Base-by-base conservation (phyloP, 2,113 vertebrate species). In the Takifugu flavidus region DNA sequence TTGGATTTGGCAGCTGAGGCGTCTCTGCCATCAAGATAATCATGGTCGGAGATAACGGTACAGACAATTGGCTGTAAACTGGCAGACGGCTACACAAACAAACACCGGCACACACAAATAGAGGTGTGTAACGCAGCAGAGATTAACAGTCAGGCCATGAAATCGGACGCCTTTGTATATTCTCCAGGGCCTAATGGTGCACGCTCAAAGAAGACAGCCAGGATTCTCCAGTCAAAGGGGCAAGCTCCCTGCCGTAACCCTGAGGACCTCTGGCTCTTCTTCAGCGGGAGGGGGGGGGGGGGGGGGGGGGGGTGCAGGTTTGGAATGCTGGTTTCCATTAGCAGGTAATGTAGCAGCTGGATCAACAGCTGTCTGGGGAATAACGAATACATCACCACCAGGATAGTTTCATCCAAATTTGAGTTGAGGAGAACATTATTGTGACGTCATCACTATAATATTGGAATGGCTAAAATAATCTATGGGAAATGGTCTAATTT, bases 91-190 rank as follows among this genome's bases (percentile, higher is more conserved):
- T 20, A 74, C 3, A 82, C 67, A 73, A 67, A 82, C 67, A 28
- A 72, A 56, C 49, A 64, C 49, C 6, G 6, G 34, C 61, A 56
- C 43, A 54, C 28, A 0, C 55, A 54, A 74, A 82, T 54, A 66
- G 77, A 71, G 56, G 66, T 42, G 39, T 25, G 67, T 66, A 72
- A 70, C 66, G 63, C 53, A 43, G 31, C 53, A 15, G 5, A 55
- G 75, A 55, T 82, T 82, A 56, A 75, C 80, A 78, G 57, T 66
- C 45, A 26, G 58, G 59, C 31, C 10, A 20, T 72, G 77, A 74
- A 85, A 79, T 59, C 47, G 65, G 80, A 86, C 63, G 80, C 78
- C 76, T 78, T 74, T 78, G 79, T 75, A 26, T 74, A 57, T 69
- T 73, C 77, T 68, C 65, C 13, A 6, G 62, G 53, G 54, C n/a